These are phyloP conservation scores for Temnothorax curvispinosus DNA, from an alignment of 1,140 invertebrate species.

Conservation along the genomic window DNA sequence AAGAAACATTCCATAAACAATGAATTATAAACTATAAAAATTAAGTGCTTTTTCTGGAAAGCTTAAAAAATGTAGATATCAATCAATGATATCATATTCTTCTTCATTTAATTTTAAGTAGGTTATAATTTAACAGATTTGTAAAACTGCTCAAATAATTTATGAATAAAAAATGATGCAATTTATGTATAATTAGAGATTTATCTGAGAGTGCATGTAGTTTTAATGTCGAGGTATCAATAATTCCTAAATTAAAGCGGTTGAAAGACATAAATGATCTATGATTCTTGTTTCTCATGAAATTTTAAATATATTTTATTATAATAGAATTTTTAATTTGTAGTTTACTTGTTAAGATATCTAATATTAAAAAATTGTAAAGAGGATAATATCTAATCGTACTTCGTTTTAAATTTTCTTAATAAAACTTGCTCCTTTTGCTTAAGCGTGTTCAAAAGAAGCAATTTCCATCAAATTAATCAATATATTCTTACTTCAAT, in stretches of 20 bases:
- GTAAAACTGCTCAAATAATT: not conserved
- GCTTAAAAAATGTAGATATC: not conserved
- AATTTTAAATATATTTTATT: not conserved
- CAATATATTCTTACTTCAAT: not conserved
- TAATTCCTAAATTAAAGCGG: not conserved
- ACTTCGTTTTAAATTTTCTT: not conserved
- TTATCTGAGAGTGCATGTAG: not conserved
- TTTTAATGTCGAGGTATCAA: not conserved
- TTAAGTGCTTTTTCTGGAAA: not conserved
- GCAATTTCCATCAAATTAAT: not conserved
- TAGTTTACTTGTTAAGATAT: not conserved
- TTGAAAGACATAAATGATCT: too few species aligned
- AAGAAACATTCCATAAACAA: not conserved
- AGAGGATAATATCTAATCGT: not conserved
- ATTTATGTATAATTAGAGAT: not conserved
- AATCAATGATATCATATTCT: not conserved
- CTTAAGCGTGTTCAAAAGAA: not conserved
- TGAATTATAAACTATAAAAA: constrained; percentile 10
- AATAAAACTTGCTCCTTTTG: not conserved
- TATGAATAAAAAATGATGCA: not conserved
- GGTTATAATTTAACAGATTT: not conserved
- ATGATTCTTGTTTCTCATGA: not conserved
- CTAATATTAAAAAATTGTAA: not conserved
- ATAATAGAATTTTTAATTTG: not conserved
- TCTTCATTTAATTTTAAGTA: not conserved